phyloP scores from a whole-genome alignment of 2,797 vertebrate genomes.

The Thunnus albacares region DNA sequence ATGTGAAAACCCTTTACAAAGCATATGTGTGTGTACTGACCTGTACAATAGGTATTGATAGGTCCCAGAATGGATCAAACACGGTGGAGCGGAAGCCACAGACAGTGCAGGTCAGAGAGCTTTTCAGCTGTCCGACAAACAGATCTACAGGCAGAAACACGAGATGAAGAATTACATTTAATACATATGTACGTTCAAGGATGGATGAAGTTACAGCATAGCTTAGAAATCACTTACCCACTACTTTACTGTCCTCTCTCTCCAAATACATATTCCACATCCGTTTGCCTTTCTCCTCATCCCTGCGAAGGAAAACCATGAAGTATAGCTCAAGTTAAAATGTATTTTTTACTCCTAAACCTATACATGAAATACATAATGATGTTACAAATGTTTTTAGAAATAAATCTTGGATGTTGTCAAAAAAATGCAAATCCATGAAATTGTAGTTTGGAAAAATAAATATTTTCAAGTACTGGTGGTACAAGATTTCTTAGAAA shows the following conservation, averaged over 20 bases:
- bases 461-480: too few species aligned
- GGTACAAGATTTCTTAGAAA: too few species aligned
- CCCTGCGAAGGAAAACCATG: constrained; percentile 81
- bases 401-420: background rate
- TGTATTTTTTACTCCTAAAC: too few species aligned
- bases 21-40: constrained; percentile 74
- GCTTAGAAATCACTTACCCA: constrained; percentile 86
- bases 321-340: constrained; percentile 11
- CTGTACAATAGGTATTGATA: constrained; percentile 95
- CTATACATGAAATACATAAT: background rate
- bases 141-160: constrained; percentile 86
- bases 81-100: constrained; percentile 95
- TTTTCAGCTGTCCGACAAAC: constrained; percentile 97
- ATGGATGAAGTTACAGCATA: too few species aligned
- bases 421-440: background rate
- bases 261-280: constrained; percentile 97
- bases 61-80: constrained; percentile 98
- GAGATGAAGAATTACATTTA: background rate
- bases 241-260: constrained; percentile 95
- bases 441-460: too few species aligned
- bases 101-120: constrained; percentile 92
- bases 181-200: background rate
- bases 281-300: constrained; percentile 92
- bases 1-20: background rate
- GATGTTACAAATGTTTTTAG: background rate